phyloP scores from a whole-genome alignment of 2,888 invertebrate species.

The Agriopis leucophaearia region DNA sequence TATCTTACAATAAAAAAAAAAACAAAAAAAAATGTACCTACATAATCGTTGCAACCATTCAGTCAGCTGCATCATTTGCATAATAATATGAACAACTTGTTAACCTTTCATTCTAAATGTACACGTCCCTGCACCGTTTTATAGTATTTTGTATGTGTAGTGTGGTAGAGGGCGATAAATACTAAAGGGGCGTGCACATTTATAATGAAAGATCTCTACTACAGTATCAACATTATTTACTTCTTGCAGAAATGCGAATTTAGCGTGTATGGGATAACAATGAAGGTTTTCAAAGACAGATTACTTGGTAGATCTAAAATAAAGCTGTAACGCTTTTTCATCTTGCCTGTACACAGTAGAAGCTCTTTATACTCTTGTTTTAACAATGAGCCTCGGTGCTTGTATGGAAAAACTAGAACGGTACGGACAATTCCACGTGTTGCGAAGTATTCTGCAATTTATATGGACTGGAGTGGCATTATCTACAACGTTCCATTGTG shows the following conservation, averaged over 20 bases:
- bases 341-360: slow-evolving; percentile 12
- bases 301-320: background rate
- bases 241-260: background rate
- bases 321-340: background rate
- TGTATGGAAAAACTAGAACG: slow-evolving; percentile 27
- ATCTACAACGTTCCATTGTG: slow-evolving; percentile 25
- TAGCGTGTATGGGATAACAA: background rate
- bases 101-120: too few relatives aligned
- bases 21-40: too few relatives aligned
- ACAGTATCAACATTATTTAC: too few relatives aligned
- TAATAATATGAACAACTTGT: too few relatives aligned
- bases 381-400: slow-evolving; percentile 23
- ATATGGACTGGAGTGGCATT: slow-evolving; percentile 31
- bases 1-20: too few relatives aligned
- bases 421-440: slow-evolving; percentile 15
- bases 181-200: too few relatives aligned
- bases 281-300: background rate
- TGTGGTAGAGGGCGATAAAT: too few relatives aligned
- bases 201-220: too few relatives aligned
- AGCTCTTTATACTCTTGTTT: slow-evolving; percentile 19
- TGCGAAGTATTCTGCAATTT: slow-evolving; percentile 24
- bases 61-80: too few relatives aligned
- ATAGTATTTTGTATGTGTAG: too few relatives aligned
- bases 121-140: too few relatives aligned
- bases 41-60: too few relatives aligned